Evolutionary conservation across 2,113 vertebrate species (phyloP), one percentile per base, ranked within the genome.

Genomic region (Acrocephalus arundinaceus): DNA sequence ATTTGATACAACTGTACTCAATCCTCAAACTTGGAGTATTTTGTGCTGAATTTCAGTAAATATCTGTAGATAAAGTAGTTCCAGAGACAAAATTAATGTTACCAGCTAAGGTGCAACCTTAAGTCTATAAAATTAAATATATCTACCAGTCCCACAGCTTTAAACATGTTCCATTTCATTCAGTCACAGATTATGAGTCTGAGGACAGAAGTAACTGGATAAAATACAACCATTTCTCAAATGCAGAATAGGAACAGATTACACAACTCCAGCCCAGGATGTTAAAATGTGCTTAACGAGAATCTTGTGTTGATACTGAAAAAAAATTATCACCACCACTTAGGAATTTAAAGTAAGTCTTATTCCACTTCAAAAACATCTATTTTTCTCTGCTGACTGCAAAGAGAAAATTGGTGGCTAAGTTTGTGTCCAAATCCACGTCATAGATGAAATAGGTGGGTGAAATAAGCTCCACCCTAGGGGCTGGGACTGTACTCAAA

Each of bases 401-500:
- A 52, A 65, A 66, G 6, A 35, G 25, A 66, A 27, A 3, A 4
- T 23, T 28, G 27, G 1, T 62, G 3, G 31, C 5, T 23, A 51
- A 23, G 2, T 52, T 33, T 74, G 4, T 7, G 11, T 24, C 7
- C 24, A 66, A 25, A 31, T 13, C 22, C n/a, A 3, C 1, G 0
- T 6, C 15, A 63, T 0, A 35, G 10, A 28, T 23, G 0, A 41
- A 45, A 57, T 3, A 71, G 1, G 6, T 45, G 8, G 37, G 7
- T 31, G 28, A 68, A 85, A 77, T 13, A 27, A 66, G 5, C 25
- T 37, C 20, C 17, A 37, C 4, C 3, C 11, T 27, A 6, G 4
- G 18, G 5, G 19, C 15, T 3, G 31, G 46, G 14, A 9, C 19
- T 24, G 2, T 5, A 16, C 10, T 20, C 19, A 49, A 58, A 30